Conservation (phyloP, 1,140 invertebrate species). For the Manduca sexta region DNA sequence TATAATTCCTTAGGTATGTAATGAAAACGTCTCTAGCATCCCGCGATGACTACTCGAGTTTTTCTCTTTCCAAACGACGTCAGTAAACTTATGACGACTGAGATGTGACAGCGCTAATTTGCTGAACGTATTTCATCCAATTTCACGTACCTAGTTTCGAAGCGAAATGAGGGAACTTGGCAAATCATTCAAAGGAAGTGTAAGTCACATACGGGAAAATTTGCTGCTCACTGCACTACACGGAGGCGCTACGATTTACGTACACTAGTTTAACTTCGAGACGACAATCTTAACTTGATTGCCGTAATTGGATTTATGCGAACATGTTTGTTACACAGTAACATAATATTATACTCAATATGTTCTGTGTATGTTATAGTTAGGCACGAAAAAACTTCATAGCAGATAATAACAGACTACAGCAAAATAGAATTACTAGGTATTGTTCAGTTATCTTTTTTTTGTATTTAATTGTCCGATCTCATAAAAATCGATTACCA, state of each 20-base stretch:
- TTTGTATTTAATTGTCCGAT: too few relatives aligned
- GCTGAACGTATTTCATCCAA: background rate
- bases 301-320: slow-evolving; percentile 1
- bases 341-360: background rate
- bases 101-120: background rate
- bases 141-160: slow-evolving; percentile 4
- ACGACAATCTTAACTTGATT: slow-evolving; percentile 15
- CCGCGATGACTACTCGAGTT: background rate
- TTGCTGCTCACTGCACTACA: slow-evolving; percentile 23
- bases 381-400: too few relatives aligned
- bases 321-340: too few relatives aligned
- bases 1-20: background rate
- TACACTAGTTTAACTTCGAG: slow-evolving; percentile 27
- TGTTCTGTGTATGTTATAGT: background rate
- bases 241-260: slow-evolving; percentile 21
- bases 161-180: slow-evolving; percentile 5
- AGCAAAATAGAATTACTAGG: too few relatives aligned
- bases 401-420: too few relatives aligned
- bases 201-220: slow-evolving; percentile 24
- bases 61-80: background rate
- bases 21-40: background rate
- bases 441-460: too few relatives aligned
- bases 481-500: too few relatives aligned
- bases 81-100: background rate
- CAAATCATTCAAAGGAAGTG: slow-evolving; percentile 23